These are phyloP conservation scores for Tenualosa thibaudeaui DNA, from an alignment of 2,797 vertebrate genomes.

Conservation along the genomic window DNA sequence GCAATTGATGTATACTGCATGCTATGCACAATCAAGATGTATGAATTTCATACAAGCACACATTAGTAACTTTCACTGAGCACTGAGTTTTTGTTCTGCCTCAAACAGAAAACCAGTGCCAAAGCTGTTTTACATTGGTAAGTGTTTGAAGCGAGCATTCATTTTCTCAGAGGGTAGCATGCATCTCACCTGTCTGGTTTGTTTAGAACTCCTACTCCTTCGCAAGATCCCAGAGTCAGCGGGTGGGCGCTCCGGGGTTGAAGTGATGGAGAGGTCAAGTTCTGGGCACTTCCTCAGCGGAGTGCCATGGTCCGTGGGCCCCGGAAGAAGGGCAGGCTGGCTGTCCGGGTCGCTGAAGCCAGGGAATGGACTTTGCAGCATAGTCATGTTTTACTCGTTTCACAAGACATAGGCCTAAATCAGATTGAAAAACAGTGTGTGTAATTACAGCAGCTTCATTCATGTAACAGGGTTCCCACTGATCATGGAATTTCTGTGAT, in stretches of 20 bases:
- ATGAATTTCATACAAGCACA: no score
- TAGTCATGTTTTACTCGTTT: neutral
- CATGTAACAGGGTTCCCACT: no score
- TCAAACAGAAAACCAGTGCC: no score
- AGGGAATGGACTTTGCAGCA: conserved; percentile 3
- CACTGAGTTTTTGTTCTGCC: no score
- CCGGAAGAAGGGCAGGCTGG: conserved; percentile 38
- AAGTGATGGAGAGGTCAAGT: conserved; percentile 52
- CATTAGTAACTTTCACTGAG: no score
- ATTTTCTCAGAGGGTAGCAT: neutral
- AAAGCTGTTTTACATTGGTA: no score
- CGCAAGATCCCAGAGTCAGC: conserved; percentile 27
- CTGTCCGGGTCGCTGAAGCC: conserved; percentile 24
- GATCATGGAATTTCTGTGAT: no score
- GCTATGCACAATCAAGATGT: no score
- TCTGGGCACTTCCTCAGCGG: conserved; percentile 39
- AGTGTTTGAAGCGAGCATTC: no score
- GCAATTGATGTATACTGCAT: no score
- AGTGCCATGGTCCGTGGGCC: conserved; percentile 29
- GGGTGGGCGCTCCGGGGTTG: conserved; percentile 43
- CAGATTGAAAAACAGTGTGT: neutral
- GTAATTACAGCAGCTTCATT: no score
- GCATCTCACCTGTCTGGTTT: conserved; percentile 29
- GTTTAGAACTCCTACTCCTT: conserved; percentile 11
- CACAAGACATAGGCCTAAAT: neutral